Evolutionary conservation across 2,113 vertebrate species (phyloP).

Genomic region (Caloenas nicobarica): DNA sequence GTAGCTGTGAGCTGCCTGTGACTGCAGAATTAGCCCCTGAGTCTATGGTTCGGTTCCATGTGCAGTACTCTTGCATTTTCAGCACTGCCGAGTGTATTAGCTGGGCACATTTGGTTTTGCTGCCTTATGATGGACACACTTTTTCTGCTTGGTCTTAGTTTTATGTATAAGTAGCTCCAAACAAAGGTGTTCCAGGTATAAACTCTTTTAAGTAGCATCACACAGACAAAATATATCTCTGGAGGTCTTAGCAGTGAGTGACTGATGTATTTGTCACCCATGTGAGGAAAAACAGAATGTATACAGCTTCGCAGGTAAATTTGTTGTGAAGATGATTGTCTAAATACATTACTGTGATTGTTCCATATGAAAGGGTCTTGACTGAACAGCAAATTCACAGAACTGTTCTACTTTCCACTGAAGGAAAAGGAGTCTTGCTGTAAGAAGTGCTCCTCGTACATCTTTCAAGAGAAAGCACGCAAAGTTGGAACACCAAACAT

Average conservation of each 20-base stretch:
- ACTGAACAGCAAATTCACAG: background rate
- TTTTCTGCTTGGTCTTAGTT: background rate
- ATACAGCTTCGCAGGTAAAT: background rate
- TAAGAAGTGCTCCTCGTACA: background rate
- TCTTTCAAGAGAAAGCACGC: background rate
- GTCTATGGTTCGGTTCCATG: background rate
- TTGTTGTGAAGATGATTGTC: background rate
- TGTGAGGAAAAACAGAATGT: background rate
- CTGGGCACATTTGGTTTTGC: background rate
- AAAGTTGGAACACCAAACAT: background rate
- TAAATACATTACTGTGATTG: background rate
- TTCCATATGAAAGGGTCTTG: background rate
- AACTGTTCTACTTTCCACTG: background rate
- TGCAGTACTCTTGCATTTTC: background rate
- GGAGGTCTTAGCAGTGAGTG: background rate
- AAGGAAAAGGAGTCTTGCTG: background rate
- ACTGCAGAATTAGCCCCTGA: background rate
- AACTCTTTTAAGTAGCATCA: background rate
- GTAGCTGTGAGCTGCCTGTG: background rate
- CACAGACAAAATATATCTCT: background rate
- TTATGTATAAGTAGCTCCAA: background rate
- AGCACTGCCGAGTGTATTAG: background rate
- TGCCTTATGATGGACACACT: rapidly evolving
- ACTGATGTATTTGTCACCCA: background rate
- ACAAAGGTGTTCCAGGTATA: background rate